Percentiles rank a stretch among this genome's conserved stretches.
Conservation (phyloP, 1,140 invertebrate species). For the Varroa destructor region DNA sequence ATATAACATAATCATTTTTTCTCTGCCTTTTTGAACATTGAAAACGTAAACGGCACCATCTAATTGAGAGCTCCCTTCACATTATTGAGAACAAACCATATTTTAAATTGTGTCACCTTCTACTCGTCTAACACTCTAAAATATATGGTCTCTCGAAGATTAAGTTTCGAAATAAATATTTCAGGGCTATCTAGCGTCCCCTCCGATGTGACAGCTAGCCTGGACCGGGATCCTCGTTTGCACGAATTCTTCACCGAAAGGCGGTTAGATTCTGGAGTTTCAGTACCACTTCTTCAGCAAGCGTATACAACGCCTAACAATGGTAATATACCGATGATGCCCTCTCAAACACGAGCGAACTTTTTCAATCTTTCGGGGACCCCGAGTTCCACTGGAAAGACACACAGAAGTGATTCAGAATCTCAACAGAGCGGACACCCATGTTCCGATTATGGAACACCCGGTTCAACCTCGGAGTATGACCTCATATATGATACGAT, state of each 20-base stretch:
- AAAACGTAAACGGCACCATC: too few species aligned
- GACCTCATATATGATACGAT: conserved; percentile 21
- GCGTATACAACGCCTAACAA: neutral
- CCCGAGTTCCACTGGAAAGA: conserved; percentile 22
- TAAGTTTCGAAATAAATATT: too few species aligned
- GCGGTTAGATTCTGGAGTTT: neutral
- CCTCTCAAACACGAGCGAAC: conserved; percentile 8
- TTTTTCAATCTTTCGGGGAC: conserved; percentile 1
- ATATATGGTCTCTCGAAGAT: too few species aligned
- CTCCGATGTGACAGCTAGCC: conserved; percentile 6
- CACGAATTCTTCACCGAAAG: conserved; percentile 3
- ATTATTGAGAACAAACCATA: too few species aligned
- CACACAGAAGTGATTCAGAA: conserved; percentile 4
- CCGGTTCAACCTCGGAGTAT: neutral
- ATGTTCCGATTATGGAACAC: conserved; percentile 19
- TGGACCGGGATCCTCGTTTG: conserved; percentile 11
- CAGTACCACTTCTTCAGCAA: conserved; percentile 18
- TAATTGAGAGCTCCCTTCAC: too few species aligned
- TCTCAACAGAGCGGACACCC: neutral
- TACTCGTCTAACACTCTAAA: too few species aligned
- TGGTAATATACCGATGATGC: neutral
- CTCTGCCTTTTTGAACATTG: too few species aligned
- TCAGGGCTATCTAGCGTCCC: conserved; percentile 1
- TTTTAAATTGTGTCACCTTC: too few species aligned
- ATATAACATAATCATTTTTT: too few species aligned